A percentile compares a stretch with the other conserved stretches of the same genome.
Conservation (phyloP, 2,888 invertebrate species). For the Conops quadrifasciatus region DNA sequence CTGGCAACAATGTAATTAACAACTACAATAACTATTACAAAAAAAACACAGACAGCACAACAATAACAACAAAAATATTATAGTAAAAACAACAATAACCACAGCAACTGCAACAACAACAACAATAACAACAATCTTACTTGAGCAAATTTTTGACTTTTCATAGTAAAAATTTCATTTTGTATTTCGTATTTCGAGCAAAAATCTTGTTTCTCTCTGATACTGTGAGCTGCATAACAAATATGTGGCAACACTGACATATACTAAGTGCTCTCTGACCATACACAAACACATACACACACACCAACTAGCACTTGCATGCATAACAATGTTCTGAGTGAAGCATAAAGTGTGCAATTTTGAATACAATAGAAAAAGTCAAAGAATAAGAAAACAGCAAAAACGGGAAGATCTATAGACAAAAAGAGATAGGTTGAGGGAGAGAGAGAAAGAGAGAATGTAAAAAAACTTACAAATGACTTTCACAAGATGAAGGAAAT, state of each 20-base stretch:
- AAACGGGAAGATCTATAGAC: neutral
- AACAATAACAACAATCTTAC: constrained; percentile 1
- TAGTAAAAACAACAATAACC: neutral
- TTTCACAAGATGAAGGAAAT: constrained; percentile 33
- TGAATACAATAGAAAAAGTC: too few species aligned
- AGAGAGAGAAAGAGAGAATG: neutral
- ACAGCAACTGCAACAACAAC: neutral
- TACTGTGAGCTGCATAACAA: constrained; percentile 13
- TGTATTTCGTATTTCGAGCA: neutral
- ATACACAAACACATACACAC: constrained; percentile 18
- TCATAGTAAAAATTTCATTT: constrained; percentile 20
- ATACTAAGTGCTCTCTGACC: too few species aligned
- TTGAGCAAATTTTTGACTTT: constrained; percentile 24
- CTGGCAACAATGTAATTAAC: neutral
- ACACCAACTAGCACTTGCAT: neutral
- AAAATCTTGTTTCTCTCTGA: constrained; percentile 13
- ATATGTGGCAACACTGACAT: constrained; percentile 23
- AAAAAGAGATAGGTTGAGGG: neutral
- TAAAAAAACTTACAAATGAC: constrained; percentile 23
- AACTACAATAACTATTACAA: neutral
- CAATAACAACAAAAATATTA: neutral
- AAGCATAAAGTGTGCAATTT: neutral
- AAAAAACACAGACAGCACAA: constrained; percentile 2
- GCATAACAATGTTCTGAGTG: neutral
- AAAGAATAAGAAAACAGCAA: neutral